These are phyloP conservation scores for Delichon dasypus DNA, from an alignment of 2,797 vertebrate genomes.

Conservation along the genomic window DNA sequence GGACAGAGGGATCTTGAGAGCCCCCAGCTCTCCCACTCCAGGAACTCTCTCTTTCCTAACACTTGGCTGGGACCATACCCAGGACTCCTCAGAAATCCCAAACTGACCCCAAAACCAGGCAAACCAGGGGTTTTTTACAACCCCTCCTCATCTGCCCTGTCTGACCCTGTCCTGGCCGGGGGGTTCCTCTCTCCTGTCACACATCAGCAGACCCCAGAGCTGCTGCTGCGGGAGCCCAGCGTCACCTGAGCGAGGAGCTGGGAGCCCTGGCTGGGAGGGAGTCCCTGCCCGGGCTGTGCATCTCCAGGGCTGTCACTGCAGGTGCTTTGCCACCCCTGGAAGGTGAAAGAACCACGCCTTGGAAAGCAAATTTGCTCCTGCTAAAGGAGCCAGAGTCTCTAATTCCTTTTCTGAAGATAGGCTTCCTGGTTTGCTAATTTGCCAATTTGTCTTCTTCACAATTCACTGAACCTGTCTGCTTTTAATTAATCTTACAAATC, in stretches of 20 bases:
- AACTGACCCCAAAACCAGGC: neutral
- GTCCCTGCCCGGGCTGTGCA: neutral
- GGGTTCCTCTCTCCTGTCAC: neutral
- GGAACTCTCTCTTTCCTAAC: neutral
- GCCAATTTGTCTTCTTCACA: slow-evolving; percentile 25
- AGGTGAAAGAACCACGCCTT: neutral
- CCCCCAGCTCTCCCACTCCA: neutral
- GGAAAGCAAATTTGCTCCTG: neutral
- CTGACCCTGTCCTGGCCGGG: neutral
- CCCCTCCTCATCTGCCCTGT: neutral
- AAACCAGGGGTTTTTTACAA: neutral
- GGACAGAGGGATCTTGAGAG: neutral
- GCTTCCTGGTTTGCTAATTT: neutral
- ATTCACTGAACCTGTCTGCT: neutral
- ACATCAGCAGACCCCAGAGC: neutral
- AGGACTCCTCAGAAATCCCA: neutral
- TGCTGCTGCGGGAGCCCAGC: no score
- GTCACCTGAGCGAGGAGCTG: neutral
- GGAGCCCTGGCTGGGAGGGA: neutral
- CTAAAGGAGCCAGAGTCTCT: neutral
- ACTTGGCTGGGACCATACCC: neutral
- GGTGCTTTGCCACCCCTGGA: neutral
- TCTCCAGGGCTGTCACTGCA: neutral
- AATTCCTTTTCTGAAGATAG: neutral
- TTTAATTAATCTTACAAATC: slow-evolving; percentile 40